Evolutionary conservation across 2,797 vertebrate species (phyloP).

Genomic region (Rhinichthys osculus): DNA sequence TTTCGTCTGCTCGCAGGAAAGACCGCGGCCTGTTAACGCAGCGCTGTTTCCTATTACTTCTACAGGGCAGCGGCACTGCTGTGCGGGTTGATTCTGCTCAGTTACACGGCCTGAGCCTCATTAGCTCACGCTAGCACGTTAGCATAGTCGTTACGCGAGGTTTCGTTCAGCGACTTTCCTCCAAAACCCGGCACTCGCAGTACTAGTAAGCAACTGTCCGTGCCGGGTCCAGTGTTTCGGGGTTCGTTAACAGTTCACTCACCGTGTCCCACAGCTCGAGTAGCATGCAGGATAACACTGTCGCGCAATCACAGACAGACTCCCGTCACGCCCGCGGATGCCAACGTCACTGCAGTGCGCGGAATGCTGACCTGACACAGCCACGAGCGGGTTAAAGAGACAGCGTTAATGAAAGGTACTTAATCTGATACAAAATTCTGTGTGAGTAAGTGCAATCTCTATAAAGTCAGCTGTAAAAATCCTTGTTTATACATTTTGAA

Average conservation of each 20-base stretch:
- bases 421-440: neutral
- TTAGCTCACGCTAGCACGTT: neutral
- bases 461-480: neutral
- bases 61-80: neutral
- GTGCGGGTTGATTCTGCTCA: neutral
- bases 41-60: slow-evolving; percentile 12
- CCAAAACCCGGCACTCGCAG: neutral
- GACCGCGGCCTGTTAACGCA: slow-evolving; percentile 34
- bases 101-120: neutral
- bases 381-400: slow-evolving; percentile 12
- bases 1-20: neutral
- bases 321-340: slow-evolving; percentile 60
- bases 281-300: slow-evolving; percentile 13
- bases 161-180: neutral
- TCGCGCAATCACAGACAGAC: slow-evolving; percentile 32
- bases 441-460: neutral
- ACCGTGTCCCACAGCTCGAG: slow-evolving; percentile 63
- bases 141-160: neutral
- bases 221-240: neutral
- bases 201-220: neutral
- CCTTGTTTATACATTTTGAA: neutral
- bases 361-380: slow-evolving; percentile 4
- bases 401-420: neutral
- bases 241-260: slow-evolving; percentile 57
- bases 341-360: slow-evolving; percentile 62